Evolutionary conservation across 2,113 vertebrate genomes (phyloP).

Genomic region (Probosciger aterrimus): DNA sequence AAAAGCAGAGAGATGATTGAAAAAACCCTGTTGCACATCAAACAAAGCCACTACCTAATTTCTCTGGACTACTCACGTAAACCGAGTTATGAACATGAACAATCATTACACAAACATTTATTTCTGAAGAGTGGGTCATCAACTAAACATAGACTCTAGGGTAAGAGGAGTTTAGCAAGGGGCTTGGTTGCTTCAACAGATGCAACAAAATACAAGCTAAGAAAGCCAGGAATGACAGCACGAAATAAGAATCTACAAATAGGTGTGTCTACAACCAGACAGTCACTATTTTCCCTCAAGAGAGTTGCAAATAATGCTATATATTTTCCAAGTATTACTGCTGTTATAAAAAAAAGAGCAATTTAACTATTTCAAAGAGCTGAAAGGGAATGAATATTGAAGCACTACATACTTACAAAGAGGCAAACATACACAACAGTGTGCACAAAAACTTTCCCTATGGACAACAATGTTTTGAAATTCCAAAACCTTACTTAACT

Average conservation of each 20-base stretch:
- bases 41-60: background rate
- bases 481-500: background rate
- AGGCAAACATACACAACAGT: background rate
- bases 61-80: background rate
- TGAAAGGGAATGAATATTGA: background rate
- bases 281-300: background rate
- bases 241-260: conserved; percentile 11
- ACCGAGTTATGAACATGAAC: background rate
- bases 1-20: background rate
- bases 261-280: conserved; percentile 40
- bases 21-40: background rate
- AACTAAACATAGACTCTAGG: conserved; percentile 12
- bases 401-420: background rate
- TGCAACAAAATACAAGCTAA: background rate
- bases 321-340: background rate
- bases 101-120: background rate
- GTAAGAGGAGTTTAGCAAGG: background rate
- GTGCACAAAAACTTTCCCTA: background rate
- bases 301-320: background rate
- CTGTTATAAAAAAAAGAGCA: background rate
- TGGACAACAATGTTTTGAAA: background rate
- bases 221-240: conserved; percentile 29
- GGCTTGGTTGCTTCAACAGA: background rate
- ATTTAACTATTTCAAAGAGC: background rate
- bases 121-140: background rate